Evolutionary conservation across 1,140 invertebrate species (phyloP), one percentile per base, ranked within the genome.

Genomic region (Drosophila lacertosa): DNA sequence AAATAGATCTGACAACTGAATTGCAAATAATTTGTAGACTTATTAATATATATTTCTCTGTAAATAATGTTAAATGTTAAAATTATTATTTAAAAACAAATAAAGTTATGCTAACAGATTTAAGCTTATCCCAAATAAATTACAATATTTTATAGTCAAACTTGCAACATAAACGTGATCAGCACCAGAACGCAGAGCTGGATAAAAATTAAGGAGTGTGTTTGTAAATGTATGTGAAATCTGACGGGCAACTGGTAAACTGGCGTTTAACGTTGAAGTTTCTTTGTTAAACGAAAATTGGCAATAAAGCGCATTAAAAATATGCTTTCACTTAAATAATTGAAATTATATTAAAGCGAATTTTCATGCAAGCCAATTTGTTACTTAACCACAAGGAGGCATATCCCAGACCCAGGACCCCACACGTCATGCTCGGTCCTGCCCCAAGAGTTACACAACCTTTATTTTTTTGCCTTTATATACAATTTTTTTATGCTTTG

Each of bases 301-400:
- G 67, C 80, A 84, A 80, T 84, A 84, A 84, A 76, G 81, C 67
- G 59, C 66, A 86, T 86, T 86, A 73, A 86, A 70, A 84, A 86
- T 84, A 86, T 84, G 81, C 80, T 76, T 80, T 77, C 58, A 76
- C 67, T 72, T 77, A 84, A 76, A 77, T 80, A 69, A 86, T 86
- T 83, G 76, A 84, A 70, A 80, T 76, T 86, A 78, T 78, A 74
- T 82, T 83, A 83, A 82, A 78, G 78, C 33, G 74, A 66, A 74
- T 66, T 69, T 69, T 76, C 65, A 45, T 42, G 48, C 39, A 59
- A 65, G 67, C 50, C 55, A 65, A 72, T 64, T 84, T 78, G 75
- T 77, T 64, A 44, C 54, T 65, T 33, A 63, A 58, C 63, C 63
- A 45, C 58, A 50, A 51, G 37, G 26, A 59, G 44, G n/a, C n/a